Evolutionary conservation across 1,140 invertebrate genomes (phyloP), one percentile per base, ranked within the genome.

Genomic region (Drosophila tani): DNA sequence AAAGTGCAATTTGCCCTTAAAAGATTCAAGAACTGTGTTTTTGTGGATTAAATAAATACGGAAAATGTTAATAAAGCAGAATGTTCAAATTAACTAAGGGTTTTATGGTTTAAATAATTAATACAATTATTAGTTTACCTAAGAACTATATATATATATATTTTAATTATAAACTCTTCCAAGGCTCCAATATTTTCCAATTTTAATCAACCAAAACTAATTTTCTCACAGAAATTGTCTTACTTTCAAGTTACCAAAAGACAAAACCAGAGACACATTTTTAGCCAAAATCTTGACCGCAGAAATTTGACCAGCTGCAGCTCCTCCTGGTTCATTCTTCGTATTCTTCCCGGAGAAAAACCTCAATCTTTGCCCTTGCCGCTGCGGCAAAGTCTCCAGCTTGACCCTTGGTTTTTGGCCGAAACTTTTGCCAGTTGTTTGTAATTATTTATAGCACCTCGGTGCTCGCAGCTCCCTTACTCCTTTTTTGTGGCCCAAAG

Each of bases 391-490:
- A 50, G 24, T 60, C 19, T 46, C 24, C 46, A 11, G 53, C 53
- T 56, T 56, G 46, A 46, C 47, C 67, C 50, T 24, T 75, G 65
- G 58, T 81, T 81, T 81, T 57, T 14, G 19, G 19, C 53, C 57
- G 59, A 73, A 81, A 78, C 50, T 84, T 86, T 69, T 66, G 35
- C 38, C 68, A 82, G 68, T 80, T 82, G 82, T 51, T 86, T 86
- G 79, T 82, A 86, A 84, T 84, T 84, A 84, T 86, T 84, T 84
- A 84, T 84, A 85, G 82, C 82, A 82, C 82, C 82, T 75, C 56
- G 50, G 41, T 58, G 57, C n/a, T n/a, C n/a, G n/a, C 15, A 64
- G 75, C 21, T n/a, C 21, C 35, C 19, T 17, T n/a, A 17, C 32
- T 49, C 12, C 14, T 24, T 49, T 51, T 27, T 60, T 60, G 45